These are phyloP conservation scores for Meda fulgida DNA, from an alignment of 2,797 vertebrate species.

Conservation along the genomic window DNA sequence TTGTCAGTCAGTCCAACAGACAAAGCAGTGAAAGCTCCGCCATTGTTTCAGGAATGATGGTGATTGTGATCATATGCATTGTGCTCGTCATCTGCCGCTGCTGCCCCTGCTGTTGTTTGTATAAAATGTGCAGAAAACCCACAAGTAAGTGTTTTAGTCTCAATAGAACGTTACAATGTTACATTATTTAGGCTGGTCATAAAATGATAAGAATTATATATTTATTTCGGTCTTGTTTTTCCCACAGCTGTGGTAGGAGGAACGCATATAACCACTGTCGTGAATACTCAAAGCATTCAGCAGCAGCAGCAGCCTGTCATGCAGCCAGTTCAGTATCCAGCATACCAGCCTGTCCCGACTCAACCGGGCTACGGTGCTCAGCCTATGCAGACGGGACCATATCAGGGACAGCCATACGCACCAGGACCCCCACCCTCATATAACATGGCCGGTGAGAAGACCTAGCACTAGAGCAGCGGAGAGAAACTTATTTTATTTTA, in stretches of 20 bases:
- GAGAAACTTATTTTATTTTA: not conserved
- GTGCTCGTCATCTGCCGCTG: slow-evolving; percentile 84
- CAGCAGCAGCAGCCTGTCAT: slow-evolving; percentile 56
- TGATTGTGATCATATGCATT: slow-evolving; percentile 69
- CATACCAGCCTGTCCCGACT: slow-evolving; percentile 73
- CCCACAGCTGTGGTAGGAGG: not conserved
- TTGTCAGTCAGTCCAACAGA: fast-evolving
- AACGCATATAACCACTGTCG: slow-evolving; percentile 67
- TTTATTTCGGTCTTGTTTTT: not conserved
- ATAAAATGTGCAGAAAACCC: slow-evolving; percentile 84
- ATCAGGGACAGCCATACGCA: slow-evolving; percentile 49
- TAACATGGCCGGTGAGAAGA: slow-evolving; percentile 56
- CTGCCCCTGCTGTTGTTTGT: slow-evolving; percentile 90
- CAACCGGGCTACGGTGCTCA: slow-evolving; percentile 62
- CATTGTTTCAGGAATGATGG: slow-evolving; percentile 64
- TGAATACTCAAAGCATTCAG: slow-evolving; percentile 64
- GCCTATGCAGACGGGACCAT: slow-evolving; percentile 32
- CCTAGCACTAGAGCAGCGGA: not conserved
- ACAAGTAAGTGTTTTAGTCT: slow-evolving; percentile 77
- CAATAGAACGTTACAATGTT: not conserved
- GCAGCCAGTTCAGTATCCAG: slow-evolving; percentile 57
- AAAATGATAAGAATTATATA: not conserved
- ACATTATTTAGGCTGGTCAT: not conserved
- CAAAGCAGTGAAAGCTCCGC: fast-evolving
- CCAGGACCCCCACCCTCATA: slow-evolving; percentile 60